Conservation (phyloP, 2,113 vertebrate genomes). For the Myotis lucifugus region DNA sequence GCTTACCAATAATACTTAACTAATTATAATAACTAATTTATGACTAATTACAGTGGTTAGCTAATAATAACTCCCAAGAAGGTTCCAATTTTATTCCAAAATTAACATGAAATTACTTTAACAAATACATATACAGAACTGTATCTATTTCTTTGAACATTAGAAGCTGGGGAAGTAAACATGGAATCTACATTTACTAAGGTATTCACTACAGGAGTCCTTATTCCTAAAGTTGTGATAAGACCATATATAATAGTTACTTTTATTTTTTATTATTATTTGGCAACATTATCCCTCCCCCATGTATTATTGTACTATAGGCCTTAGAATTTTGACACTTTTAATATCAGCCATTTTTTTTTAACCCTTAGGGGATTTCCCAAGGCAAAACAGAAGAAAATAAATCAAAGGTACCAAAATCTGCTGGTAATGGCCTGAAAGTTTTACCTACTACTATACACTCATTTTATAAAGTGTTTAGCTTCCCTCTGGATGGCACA, state of each 20-base stretch:
- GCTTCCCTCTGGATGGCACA: neutral
- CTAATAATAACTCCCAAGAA: conserved; percentile 21
- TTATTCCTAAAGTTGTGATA: neutral
- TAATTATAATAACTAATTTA: neutral
- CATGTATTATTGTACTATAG: neutral
- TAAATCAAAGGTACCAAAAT: neutral
- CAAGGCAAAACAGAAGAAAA: conserved; percentile 13
- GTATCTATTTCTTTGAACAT: neutral
- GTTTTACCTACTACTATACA: neutral
- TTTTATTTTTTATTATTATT: conserved; percentile 17
- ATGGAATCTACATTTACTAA: neutral
- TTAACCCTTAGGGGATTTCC: neutral
- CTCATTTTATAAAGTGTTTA: neutral
- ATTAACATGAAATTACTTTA: conserved; percentile 3
- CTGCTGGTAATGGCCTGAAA: neutral
- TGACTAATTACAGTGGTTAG: neutral
- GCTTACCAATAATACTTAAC: neutral
- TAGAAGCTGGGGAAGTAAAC: neutral
- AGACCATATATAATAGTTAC: neutral
- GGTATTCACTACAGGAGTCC: neutral
- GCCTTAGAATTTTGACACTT: neutral
- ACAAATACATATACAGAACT: neutral
- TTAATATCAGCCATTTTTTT: neutral
- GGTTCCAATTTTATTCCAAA: neutral
- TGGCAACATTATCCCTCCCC: neutral